Percentiles rank a stretch among this genome's conserved stretches.
These are phyloP conservation scores for Notolepis coatsorum DNA, from an alignment of 2,797 vertebrate species.

Conservation along the genomic window DNA sequence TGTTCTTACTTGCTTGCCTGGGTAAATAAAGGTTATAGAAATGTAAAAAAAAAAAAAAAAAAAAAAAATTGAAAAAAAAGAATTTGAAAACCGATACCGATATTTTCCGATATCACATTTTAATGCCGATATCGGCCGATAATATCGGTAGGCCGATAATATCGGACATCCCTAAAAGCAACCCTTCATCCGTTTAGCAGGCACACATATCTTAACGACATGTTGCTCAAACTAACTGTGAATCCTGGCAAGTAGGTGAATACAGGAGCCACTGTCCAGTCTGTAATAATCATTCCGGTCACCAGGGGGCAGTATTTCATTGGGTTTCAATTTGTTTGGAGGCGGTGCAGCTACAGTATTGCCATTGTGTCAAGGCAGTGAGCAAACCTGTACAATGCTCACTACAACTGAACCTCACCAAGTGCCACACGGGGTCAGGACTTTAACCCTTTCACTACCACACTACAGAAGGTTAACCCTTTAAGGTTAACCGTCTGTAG, in stretches of 20 bases:
- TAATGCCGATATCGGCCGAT: no score
- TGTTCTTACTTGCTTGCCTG: no score
- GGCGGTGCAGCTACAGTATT: neutral
- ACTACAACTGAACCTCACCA: conserved; percentile 42
- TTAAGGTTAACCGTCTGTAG: no score
- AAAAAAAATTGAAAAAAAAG: no score
- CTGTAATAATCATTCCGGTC: conserved; percentile 20
- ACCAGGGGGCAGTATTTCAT: conserved; percentile 69
- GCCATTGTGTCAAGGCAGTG: neutral
- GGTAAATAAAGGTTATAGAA: no score
- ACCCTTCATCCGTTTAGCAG: neutral
- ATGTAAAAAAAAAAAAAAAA: no score
- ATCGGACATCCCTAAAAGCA: no score
- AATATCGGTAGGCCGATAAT: no score
- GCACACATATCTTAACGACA: neutral
- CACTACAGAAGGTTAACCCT: no score
- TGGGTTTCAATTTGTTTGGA: conserved; percentile 1
- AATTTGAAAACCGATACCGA: no score
- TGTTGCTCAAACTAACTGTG: neutral
- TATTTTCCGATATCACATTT: no score
- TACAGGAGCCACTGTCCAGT: neutral
- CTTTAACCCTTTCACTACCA: no score
- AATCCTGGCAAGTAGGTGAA: neutral
- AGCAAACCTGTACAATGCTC: conserved; percentile 23
- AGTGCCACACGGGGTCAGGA: neutral